Conservation (phyloP, 2,797 vertebrate genomes). For the Vireo griseus region DNA sequence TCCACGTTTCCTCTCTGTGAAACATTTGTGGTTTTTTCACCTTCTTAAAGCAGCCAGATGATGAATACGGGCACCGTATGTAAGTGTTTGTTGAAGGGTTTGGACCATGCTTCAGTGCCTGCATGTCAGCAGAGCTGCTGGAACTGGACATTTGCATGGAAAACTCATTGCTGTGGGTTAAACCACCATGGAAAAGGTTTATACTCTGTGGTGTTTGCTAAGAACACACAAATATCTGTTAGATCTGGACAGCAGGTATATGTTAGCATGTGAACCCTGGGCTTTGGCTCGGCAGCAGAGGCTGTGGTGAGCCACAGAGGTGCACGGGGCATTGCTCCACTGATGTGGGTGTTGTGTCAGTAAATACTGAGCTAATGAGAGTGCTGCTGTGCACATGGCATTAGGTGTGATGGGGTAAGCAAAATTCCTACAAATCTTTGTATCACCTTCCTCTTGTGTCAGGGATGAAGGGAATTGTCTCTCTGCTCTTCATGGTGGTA, state of each 20-base stretch:
- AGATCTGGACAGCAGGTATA: neutral
- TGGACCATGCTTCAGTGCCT: neutral
- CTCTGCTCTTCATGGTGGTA: neutral
- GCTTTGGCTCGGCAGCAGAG: neutral
- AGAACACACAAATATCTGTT: neutral
- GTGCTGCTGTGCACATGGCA: neutral
- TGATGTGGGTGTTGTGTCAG: neutral
- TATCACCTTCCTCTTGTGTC: neutral
- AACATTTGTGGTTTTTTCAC: neutral
- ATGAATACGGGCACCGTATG: neutral
- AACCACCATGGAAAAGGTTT: neutral
- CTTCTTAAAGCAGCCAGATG: neutral
- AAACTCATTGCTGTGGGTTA: neutral
- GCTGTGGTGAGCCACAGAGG: neutral
- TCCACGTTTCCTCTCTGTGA: constrained; percentile 16
- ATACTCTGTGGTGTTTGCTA: neutral
- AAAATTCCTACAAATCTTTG: neutral
- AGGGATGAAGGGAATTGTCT: neutral
- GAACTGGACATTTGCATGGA: neutral
- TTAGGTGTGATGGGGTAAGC: neutral
- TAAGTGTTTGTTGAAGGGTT: neutral
- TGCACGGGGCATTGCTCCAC: neutral
- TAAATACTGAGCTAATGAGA: neutral
- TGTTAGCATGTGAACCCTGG: neutral
- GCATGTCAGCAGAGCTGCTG: neutral